These are phyloP conservation scores for Drosophila malerkotliana DNA, from an alignment of 1,140 invertebrate genomes.

Conservation along the genomic window DNA sequence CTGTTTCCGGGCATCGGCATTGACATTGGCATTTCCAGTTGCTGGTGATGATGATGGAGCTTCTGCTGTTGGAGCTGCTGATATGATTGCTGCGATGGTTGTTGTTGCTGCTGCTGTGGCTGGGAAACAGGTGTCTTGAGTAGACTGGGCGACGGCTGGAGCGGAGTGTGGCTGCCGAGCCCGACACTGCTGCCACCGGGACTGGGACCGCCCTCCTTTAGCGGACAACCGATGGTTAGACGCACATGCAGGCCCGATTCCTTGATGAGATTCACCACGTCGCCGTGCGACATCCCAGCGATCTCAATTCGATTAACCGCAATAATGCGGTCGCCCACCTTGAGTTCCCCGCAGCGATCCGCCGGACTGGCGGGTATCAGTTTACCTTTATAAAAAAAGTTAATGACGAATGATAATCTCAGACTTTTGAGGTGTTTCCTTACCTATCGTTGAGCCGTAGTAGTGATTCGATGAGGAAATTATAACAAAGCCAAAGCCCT, in stretches of 20 bases:
- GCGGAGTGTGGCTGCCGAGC: constrained; percentile 54
- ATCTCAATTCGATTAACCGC: constrained; percentile 98
- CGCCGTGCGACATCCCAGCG: constrained; percentile 95
- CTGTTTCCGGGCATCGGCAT: constrained; percentile 51
- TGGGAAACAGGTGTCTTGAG: constrained; percentile 43
- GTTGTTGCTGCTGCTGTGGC: constrained; percentile 44
- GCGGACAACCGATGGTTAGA: constrained; percentile 92
- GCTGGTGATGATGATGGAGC: constrained; percentile 39
- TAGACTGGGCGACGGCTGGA: constrained; percentile 61
- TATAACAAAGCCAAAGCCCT: constrained; percentile 99
- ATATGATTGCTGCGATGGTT: constrained; percentile 35
- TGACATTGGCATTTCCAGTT: constrained; percentile 63
- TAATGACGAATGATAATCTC: not conserved
- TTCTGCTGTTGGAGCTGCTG: constrained; percentile 49
- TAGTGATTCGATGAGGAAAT: constrained; percentile 95
- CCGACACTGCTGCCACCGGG: constrained; percentile 61
- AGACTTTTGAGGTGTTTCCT: not conserved
- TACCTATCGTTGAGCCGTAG: constrained; percentile 95
- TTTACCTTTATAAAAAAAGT: constrained; percentile 86
- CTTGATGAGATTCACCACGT: constrained; percentile 97
- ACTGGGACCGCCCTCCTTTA: constrained; percentile 85
- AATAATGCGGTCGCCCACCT: constrained; percentile 97
- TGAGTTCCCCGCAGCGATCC: constrained; percentile 93
- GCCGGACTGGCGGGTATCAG: constrained; percentile 98
- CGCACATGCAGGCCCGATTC: constrained; percentile 96